Evolutionary conservation across 2,888 invertebrate species (phyloP), one percentile per base, ranked within the genome.

Genomic region (Axea sp.): DNA sequence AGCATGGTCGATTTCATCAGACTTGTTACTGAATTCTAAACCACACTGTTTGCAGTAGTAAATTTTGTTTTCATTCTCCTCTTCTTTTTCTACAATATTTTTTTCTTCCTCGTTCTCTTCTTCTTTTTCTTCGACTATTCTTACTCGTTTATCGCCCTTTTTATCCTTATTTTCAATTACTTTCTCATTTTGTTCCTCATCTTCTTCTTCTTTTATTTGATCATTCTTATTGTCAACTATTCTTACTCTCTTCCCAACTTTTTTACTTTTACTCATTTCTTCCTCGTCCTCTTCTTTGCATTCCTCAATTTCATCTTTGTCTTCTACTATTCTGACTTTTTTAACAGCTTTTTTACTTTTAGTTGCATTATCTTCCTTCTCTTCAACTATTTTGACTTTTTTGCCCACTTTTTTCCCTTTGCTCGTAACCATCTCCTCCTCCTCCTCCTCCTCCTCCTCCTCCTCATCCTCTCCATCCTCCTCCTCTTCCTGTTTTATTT

Each of bases 1-100:
- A 51, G 82, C 80, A 30, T 87, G 87, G 5, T 78, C 73, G 26
- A 80, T 72, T 8, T 80, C 79, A 6, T 76, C 47, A 0, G 83
- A 64, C 62, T 79, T 84, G 19, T 71, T 85, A 14, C 81, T 78
- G 33, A 76, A 85, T 26, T 67, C 73, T 8, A 75, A 71, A 6
- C 59, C 73, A 24, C 87, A 87, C 5, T 81, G 72, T 3, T 76
- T 69, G 33, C 84, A 84, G 5, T 49, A 51, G 35, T 78, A 78
- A 39, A 17, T 14, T 8, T 15, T 43, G 2, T 26, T 11, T 12
- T 31, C 33, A 5, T 22, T 35, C 1, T 26, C 26, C 26, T 69
- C 14, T 3, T 26, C 14, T 2, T 12, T 7, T 3, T 26, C 41
- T 6, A 15, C 28, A 9, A 9, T 5, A 1, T 43, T 8, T 9